Evolutionary conservation across 2,113 vertebrate species (phyloP), one percentile per base, ranked within the genome.

Genomic region (Phrynocephalus versicolor): DNA sequence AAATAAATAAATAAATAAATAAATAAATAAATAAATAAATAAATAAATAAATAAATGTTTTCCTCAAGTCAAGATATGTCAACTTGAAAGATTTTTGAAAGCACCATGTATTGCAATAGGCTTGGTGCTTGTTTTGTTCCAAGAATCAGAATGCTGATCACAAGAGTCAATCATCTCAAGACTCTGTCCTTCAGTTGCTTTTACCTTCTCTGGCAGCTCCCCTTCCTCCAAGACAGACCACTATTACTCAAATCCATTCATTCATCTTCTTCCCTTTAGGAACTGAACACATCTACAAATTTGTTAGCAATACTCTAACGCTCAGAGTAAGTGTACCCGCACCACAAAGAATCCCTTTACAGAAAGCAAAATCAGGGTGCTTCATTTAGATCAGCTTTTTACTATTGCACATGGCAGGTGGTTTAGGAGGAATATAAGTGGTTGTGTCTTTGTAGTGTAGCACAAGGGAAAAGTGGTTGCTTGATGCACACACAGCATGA

Each of bases 211-310:
- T 87, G 79, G 81, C 70, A 87, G 18, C 0, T 51, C 16, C 79
- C 69, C 65, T 16, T 1, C 23, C 58, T 67, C 18, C 15, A 64
- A 85, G 41, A 81, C 0, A 51, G 35, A 12, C 73, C 27, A 75
- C 87, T 87, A 89, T 86, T 82, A 88, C 88, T 91, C 37, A 25
- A 15, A 84, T 64, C 85, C 6, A 3, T 85, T 91, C 79, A 77
- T 16, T 82, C 1, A 0, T 87, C 89, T 89, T 81, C 45, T 79
- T 71, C 33, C 30, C 51, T 86, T 85, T 85, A 87, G 60, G 79
- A 88, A 85, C 84, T 6, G 81, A 83, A 79, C 67, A 25, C 0
- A 87, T 79, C 79, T 85, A 87, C 14, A 64, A 89, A 16, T 72
- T 62, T 72, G 57, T 62, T 79, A 85, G 65, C 8, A 51, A 64